Conservation (phyloP, 2,113 vertebrate species). For the Saimiri boliviensis region DNA sequence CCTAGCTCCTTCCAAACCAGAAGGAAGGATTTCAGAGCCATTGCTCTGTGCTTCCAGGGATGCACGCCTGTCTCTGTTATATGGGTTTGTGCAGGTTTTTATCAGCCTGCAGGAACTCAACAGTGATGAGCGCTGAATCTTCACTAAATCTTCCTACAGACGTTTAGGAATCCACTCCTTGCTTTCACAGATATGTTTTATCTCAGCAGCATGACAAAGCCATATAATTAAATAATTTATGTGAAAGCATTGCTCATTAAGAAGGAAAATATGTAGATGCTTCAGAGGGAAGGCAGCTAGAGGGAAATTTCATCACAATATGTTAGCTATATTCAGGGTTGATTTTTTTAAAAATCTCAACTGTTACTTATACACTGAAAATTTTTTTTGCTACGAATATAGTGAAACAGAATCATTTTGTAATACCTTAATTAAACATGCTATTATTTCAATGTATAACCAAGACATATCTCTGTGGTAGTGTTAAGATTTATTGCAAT, state of each 20-base stretch:
- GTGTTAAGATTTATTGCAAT: neutral
- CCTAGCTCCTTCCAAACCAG: neutral
- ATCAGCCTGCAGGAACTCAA: neutral
- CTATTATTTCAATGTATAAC: neutral
- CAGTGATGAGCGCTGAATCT: neutral
- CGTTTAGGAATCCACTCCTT: neutral
- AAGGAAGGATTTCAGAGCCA: neutral
- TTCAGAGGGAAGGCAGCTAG: neutral
- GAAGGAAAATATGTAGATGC: neutral
- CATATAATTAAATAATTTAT: constrained; percentile 18
- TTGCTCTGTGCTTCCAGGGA: no score
- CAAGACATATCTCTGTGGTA: neutral
- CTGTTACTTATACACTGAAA: neutral
- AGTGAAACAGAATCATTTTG: neutral
- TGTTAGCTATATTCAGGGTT: neutral
- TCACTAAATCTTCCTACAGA: neutral
- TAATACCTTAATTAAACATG: neutral
- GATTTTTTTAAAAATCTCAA: neutral
- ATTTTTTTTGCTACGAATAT: neutral
- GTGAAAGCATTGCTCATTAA: neutral
- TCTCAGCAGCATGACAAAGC: constrained; percentile 8
- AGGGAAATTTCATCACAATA: neutral
- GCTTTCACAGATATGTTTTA: neutral
- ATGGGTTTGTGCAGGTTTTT: neutral
- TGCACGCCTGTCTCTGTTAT: neutral